Base-by-base conservation (phyloP, 2,113 vertebrate genomes). In the Chloropsis hardwickii region DNA sequence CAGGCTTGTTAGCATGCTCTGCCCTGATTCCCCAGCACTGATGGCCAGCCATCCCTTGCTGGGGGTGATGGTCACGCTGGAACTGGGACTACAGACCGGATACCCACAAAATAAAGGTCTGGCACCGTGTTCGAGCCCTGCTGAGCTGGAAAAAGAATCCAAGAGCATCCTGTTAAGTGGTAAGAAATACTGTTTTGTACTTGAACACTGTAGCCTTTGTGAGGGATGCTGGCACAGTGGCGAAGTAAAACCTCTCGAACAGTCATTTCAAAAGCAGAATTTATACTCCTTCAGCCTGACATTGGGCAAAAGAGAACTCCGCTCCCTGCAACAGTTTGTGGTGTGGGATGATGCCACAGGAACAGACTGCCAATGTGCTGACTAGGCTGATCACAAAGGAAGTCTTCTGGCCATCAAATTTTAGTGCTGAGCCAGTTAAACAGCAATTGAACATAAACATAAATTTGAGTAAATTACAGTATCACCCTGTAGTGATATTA, bases 161-260 rank as follows among this genome's bases (percentile, higher is more conserved):
- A 94, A 97, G 86, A 95, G 94, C 95, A 95, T 95, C 86, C 92
- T 93, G 90, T 89, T 92, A 95, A 95, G 70, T 95, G 82, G 92
- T 51, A 95, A 96, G 81, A 96, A 97, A 94, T 71, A 93, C 92
- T 79, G 72, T 94, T 95, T 80, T 97, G 93, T 93, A 57, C 82
- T 78, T 48, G 18, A 96, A 97, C 95, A 96, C 81, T 96, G 93
- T 21, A 76, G 86, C 29, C 95, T 97, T 97, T 96, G 94, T 97
- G 91, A 94, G 76, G 66, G 47, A 88, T 79, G 71, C 81, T 95
- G 93, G 92, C 95, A 95, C 37, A 90, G 78, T 35, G 86, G 93
- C 77, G 92, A 97, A 97, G 92, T 70, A 93, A 96, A 96, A 61
- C 56, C 76, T 81, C 88, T 89, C 2, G 0, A 92, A 92, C 81